Conservation (phyloP, 2,888 invertebrate species). For the Himalopsyche kuldschensis region DNA sequence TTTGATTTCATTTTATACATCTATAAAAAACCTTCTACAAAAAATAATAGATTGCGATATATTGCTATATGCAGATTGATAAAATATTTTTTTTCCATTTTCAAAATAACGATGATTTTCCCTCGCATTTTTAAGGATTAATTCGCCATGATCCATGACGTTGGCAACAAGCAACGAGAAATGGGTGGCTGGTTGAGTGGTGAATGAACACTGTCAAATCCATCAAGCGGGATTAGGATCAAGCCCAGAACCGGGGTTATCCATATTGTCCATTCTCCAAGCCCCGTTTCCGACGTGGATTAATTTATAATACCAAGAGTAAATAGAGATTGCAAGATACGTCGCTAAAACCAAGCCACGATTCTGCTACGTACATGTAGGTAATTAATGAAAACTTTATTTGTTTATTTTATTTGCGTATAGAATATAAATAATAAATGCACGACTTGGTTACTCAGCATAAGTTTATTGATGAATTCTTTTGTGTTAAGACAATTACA, state of each 20-base stretch:
- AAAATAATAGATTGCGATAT: no score
- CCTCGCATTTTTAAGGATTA: neutral
- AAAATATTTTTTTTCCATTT: no score
- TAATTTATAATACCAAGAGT: neutral
- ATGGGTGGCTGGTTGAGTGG: neutral
- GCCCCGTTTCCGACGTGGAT: neutral
- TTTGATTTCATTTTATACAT: no score
- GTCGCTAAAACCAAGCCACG: neutral
- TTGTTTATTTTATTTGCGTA: no score
- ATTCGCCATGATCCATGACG: neutral
- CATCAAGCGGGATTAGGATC: conserved; percentile 17
- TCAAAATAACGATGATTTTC: neutral
- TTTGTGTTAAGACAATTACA: no score
- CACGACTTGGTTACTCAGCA: no score
- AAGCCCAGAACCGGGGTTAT: neutral
- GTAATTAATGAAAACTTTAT: no score
- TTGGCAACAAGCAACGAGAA: neutral
- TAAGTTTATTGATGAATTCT: no score
- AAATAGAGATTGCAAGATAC: neutral
- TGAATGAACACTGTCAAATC: conserved; percentile 7
- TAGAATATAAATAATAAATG: no score
- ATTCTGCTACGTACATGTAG: no score
- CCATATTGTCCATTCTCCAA: neutral
- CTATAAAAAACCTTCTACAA: no score
- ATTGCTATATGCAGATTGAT: no score